Evolutionary conservation across 2,797 vertebrate genomes (phyloP).

Genomic region (Stomatorhinus walkeri): DNA sequence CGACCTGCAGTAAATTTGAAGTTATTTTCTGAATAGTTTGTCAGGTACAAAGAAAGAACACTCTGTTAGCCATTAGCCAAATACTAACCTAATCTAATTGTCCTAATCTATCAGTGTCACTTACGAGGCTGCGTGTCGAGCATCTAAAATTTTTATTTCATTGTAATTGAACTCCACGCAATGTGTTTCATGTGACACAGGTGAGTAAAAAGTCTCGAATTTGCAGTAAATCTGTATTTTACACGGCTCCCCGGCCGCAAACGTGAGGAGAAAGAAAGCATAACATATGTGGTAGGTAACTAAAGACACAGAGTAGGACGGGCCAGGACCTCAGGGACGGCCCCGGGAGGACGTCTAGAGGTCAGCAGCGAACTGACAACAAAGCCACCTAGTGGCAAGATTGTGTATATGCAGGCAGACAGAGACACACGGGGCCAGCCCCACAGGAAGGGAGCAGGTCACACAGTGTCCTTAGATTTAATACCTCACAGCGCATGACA

Average conservation of each 20-base stretch:
- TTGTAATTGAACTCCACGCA: background rate
- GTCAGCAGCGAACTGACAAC: background rate
- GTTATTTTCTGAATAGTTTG: background rate
- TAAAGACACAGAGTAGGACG: background rate
- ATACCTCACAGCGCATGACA: background rate
- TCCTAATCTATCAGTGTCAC: background rate
- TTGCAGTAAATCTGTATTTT: background rate
- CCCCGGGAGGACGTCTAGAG: background rate
- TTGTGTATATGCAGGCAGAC: background rate
- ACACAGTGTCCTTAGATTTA: conserved; percentile 1
- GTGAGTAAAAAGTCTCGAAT: background rate
- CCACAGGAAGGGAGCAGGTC: background rate
- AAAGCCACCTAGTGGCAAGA: background rate
- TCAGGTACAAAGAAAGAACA: background rate
- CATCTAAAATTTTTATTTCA: background rate
- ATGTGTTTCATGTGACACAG: background rate
- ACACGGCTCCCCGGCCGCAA: background rate
- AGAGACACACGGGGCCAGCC: background rate
- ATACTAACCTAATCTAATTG: background rate
- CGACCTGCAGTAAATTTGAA: background rate
- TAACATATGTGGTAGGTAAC: background rate
- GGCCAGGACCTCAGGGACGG: background rate
- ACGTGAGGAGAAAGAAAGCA: background rate
- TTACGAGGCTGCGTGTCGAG: background rate
- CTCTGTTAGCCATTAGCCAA: background rate